phyloP scores from a whole-genome alignment of 2,113 vertebrate genomes.

The Toxotes jaculatrix region DNA sequence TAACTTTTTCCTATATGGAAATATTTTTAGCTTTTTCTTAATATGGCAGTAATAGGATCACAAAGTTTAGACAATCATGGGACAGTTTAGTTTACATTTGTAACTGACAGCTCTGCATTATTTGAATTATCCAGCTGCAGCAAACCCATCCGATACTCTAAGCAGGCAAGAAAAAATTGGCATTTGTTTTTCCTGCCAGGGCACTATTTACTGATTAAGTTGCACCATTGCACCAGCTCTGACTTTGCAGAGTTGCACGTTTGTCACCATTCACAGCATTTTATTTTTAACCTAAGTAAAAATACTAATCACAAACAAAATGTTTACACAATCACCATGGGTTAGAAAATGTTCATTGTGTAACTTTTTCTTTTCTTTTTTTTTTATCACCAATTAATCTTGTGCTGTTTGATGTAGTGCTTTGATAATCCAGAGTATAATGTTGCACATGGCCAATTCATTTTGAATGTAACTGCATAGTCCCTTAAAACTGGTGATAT shows the following conservation, averaged over 20 bases:
- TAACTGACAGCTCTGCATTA: not conserved
- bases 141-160: not conserved
- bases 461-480: constrained; percentile 31
- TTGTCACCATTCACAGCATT: not conserved
- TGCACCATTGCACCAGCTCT: constrained; percentile 7
- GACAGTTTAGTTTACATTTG: not conserved
- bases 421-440: constrained; percentile 59
- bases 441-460: constrained; percentile 43
- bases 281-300: constrained; percentile 2
- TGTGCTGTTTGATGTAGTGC: constrained; percentile 32
- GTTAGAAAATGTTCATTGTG: constrained; percentile 37
- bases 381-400: constrained; percentile 27
- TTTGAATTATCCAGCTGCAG: not conserved
- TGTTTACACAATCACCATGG: constrained; percentile 1
- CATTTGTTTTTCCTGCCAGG: not conserved
- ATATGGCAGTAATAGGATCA: not conserved
- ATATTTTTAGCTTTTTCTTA: not conserved
- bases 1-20: not conserved
- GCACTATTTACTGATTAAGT: not conserved
- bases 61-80: constrained; percentile 54
- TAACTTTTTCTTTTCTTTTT: constrained; percentile 24
- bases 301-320: constrained; percentile 26
- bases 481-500: constrained; percentile 5
- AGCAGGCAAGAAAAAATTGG: not conserved
- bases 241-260: constrained; percentile 15